Conservation (phyloP, 2,113 vertebrate genomes). For the Corythoichthys haematopterus region DNA sequence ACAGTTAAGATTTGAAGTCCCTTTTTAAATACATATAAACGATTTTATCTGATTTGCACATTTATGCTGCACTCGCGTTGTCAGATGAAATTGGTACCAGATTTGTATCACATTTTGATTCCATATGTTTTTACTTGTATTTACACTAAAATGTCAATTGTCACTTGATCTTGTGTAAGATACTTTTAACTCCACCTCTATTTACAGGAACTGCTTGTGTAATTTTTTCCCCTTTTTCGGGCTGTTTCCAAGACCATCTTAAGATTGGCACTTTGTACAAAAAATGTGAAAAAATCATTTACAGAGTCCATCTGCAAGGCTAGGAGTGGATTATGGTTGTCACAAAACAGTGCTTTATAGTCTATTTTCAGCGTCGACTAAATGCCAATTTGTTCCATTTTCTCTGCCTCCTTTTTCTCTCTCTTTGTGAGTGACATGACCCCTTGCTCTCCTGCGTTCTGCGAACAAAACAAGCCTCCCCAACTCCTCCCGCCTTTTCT, state of each 20-base stretch:
- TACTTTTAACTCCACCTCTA: background rate
- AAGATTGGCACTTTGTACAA: background rate
- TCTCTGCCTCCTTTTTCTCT: background rate
- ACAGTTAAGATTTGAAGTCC: too few species aligned
- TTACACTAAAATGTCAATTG: too few species aligned
- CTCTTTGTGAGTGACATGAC: slow-evolving; percentile 1
- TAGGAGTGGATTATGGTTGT: background rate
- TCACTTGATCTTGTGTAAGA: too few species aligned
- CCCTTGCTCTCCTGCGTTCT: background rate
- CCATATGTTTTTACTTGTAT: too few species aligned
- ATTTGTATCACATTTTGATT: too few species aligned
- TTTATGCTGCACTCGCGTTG: too few species aligned
- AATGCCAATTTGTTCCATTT: background rate
- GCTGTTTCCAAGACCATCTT: too few species aligned
- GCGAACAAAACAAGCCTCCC: background rate
- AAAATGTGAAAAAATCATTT: background rate
- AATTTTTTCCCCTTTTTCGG: background rate
- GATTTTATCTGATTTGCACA: too few species aligned
- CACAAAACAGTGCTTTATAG: background rate
- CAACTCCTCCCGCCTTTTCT: background rate
- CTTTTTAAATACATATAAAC: too few species aligned
- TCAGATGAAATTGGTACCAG: too few species aligned
- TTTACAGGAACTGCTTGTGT: background rate
- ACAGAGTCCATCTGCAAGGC: background rate
- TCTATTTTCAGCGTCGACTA: background rate